Base-by-base conservation (phyloP, 2,113 vertebrate species). In the Triplophysa rosa region DNA sequence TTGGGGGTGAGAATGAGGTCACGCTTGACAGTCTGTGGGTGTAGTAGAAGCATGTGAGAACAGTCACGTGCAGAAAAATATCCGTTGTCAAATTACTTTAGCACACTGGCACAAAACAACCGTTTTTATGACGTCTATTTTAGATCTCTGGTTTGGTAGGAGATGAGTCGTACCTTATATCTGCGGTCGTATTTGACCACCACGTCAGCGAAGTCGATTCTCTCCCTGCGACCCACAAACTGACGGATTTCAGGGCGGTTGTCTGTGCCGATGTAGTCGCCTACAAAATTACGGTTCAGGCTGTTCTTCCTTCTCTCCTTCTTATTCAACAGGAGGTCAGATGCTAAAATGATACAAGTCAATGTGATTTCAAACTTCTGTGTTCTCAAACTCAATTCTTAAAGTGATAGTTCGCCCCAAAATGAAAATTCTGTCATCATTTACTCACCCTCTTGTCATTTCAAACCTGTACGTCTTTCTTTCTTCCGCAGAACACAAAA, bases 261-360 rank as follows among this genome's bases (percentile, higher is more conserved):
- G 63, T 95, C 94, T 0, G 89, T 90, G 0, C 94, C 94, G 0
- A 95, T 89, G 87, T 95, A 95, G 80, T 95, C 94, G 0, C 94
- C 94, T 77, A 95, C 80, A 37, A 95, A 95, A 86, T 95, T 95
- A 29, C 94, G 90, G 86, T 95, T 95, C 58, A 95, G 88, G 87
- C 94, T 95, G 92, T 95, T 95, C 11, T 81, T 90, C 19, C 94
- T 84, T 0, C 94, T 87, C n/a, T 95, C 94, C 82, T 95, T 95
- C 85, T 93, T 93, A 87, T 95, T 94, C 82, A 95, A 84, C 79
- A 95, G 85, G 14, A 95, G 84, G 66, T 93, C 93, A 0, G 94
- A 95, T 0, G 94, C 94, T 95, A 73, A 26, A 67, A 67, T 33
- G 58, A 26, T 62, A 47, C 19, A 33, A 21, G 13, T 11, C 8